Percentiles rank a stretch among this genome's conserved stretches.
These are phyloP conservation scores for Lamprotornis superbus DNA, from an alignment of 2,113 vertebrate species.

Conservation along the genomic window DNA sequence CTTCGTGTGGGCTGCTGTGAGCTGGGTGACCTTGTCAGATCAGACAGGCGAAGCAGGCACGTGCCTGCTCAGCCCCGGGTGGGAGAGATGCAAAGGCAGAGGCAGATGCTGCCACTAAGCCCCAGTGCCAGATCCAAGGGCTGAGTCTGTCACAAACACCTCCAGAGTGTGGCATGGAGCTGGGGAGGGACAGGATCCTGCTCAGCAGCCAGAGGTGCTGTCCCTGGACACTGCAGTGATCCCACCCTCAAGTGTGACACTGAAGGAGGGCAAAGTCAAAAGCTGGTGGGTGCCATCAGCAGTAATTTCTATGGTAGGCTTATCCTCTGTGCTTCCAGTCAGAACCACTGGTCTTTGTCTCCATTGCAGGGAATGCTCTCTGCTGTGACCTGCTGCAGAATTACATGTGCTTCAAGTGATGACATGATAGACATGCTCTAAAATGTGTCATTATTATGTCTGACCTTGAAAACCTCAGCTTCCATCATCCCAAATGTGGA, in stretches of 20 bases:
- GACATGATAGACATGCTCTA: background rate
- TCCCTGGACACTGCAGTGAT: background rate
- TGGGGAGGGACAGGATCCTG: background rate
- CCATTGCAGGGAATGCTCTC: background rate
- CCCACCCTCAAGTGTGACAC: background rate
- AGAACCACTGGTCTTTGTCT: background rate
- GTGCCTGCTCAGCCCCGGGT: background rate
- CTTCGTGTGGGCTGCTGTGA: background rate
- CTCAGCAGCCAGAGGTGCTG: background rate
- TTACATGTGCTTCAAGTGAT: background rate
- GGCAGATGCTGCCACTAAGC: background rate
- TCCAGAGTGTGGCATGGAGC: accelerated
- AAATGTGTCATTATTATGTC: constrained; percentile 23
- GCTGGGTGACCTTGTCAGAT: constrained; percentile 56
- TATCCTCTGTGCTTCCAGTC: background rate
- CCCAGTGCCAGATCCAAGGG: background rate
- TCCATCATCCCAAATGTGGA: background rate
- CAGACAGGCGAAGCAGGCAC: constrained; percentile 54
- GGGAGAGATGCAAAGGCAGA: background rate
- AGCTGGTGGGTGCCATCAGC: background rate
- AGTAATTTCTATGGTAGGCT: background rate
- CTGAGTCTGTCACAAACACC: background rate
- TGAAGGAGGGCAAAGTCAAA: background rate
- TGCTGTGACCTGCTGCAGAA: background rate
- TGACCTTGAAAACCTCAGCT: constrained; percentile 46